These are phyloP conservation scores for Drosophila takahashii DNA, from an alignment of 1,140 invertebrate species.

Conservation along the genomic window DNA sequence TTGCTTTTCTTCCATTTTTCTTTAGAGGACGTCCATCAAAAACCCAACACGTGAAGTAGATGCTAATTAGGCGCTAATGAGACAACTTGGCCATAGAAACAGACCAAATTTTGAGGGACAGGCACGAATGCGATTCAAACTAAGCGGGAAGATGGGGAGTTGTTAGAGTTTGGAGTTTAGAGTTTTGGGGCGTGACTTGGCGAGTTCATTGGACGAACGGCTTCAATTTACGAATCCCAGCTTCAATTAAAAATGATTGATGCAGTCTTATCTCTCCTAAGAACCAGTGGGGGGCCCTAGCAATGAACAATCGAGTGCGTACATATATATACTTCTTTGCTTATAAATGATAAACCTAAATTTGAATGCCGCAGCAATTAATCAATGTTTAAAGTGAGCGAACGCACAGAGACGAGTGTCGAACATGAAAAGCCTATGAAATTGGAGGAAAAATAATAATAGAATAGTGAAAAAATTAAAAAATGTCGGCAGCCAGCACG, in stretches of 20 bases:
- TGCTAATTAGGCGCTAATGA: slow-evolving; percentile 76
- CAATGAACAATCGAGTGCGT: slow-evolving; percentile 63
- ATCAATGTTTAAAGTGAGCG: slow-evolving; percentile 64
- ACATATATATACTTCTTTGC: slow-evolving; percentile 22
- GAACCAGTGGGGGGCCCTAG: slow-evolving; percentile 26
- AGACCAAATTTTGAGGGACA: slow-evolving; percentile 10
- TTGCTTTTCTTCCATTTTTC: slow-evolving; percentile 20
- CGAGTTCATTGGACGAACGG: slow-evolving; percentile 44
- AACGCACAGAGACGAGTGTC: neutral
- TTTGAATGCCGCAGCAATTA: slow-evolving; percentile 69
- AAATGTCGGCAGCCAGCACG: slow-evolving; percentile 66
- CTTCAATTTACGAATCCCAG: slow-evolving; percentile 43
- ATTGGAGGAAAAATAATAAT: slow-evolving; percentile 22
- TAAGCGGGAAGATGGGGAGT: slow-evolving; percentile 5
- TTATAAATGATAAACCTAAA: slow-evolving; percentile 71
- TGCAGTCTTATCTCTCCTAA: slow-evolving; percentile 56
- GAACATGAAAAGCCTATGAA: slow-evolving; percentile 56
- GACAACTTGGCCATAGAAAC: slow-evolving; percentile 34
- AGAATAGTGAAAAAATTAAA: slow-evolving; percentile 3
- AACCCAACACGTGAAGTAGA: slow-evolving; percentile 55
- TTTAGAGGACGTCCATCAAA: slow-evolving; percentile 49
- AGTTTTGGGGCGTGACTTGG: slow-evolving; percentile 3
- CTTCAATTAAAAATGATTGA: slow-evolving; percentile 78
- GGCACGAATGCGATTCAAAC: slow-evolving; percentile 1
- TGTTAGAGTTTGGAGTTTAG: neutral